Evolutionary conservation across 1,140 invertebrate species (phyloP).

Genomic region (Diorhabda sublineata): DNA sequence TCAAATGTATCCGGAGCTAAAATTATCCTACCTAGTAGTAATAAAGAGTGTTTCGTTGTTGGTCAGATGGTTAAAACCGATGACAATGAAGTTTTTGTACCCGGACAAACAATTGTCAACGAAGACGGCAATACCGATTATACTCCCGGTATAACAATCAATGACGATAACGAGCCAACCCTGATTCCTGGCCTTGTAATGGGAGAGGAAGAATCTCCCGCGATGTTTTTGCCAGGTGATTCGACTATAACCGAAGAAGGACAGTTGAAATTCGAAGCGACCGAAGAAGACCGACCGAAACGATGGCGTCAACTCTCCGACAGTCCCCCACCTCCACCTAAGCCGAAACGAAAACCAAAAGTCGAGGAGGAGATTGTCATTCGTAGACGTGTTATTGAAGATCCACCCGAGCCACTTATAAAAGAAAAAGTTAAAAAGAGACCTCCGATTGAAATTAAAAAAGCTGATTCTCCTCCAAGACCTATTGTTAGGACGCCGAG

Average conservation of each 20-base stretch:
- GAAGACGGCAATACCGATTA: conserved; percentile 59
- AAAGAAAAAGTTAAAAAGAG: conserved; percentile 35
- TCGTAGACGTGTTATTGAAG: conserved; percentile 33
- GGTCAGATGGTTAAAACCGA: conserved; percentile 66
- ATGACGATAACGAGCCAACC: conserved; percentile 60
- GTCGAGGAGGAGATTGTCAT: conserved; percentile 36
- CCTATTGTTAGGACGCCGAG: conserved; percentile 26
- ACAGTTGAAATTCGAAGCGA: conserved; percentile 47
- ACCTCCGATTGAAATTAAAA: conserved; percentile 27
- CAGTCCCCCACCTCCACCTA: conserved; percentile 29
- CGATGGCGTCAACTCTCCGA: conserved; percentile 24
- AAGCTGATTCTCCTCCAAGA: conserved; percentile 28
- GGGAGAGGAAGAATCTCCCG: conserved; percentile 37
- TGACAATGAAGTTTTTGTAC: conserved; percentile 62
- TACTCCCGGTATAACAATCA: conserved; percentile 67
- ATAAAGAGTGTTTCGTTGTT: conserved; percentile 45
- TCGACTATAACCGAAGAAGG: conserved; percentile 52
- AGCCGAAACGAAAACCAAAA: conserved; percentile 32
- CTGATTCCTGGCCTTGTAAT: conserved; percentile 55
- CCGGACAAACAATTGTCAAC: conserved; percentile 67
- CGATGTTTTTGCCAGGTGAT: conserved; percentile 58
- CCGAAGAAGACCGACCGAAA: conserved; percentile 36
- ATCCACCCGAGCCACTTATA: conserved; percentile 28
- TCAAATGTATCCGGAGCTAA: conserved; percentile 61
- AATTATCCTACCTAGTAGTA: conserved; percentile 58